A percentile compares a stretch with the other conserved stretches of the same genome.
Conservation (phyloP, 2,113 vertebrate species). For the Oncorhynchus masou region DNA sequence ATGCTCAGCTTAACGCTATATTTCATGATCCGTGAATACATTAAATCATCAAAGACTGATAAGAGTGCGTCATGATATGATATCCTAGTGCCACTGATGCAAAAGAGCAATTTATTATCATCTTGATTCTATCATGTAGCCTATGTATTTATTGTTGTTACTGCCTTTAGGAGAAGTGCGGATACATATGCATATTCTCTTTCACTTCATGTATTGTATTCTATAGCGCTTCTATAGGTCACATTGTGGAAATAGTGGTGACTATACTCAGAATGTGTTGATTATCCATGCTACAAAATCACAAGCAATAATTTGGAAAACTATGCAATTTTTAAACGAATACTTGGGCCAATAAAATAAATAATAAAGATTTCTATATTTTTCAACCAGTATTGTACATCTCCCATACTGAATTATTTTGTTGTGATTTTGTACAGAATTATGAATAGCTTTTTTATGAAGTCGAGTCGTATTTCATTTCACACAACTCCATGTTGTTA, state of each 20-base stretch:
- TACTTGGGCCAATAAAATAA: slow-evolving; percentile 85
- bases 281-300: slow-evolving; percentile 82
- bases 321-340: slow-evolving; percentile 95
- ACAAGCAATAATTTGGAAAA: slow-evolving; percentile 94
- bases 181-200: slow-evolving; percentile 47
- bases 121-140: slow-evolving; percentile 60
- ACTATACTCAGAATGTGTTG: slow-evolving; percentile 74
- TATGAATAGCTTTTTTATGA: slow-evolving; percentile 92
- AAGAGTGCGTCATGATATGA: slow-evolving; percentile 54
- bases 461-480: slow-evolving; percentile 86
- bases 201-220: slow-evolving; percentile 73
- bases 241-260: slow-evolving; percentile 48
- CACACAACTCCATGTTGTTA: slow-evolving; percentile 82
- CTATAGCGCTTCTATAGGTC: slow-evolving; percentile 65
- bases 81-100: slow-evolving; percentile 63
- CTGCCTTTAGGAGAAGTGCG: slow-evolving; percentile 72
- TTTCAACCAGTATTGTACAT: slow-evolving; percentile 91
- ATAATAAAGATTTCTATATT: slow-evolving; percentile 84
- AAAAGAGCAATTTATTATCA: slow-evolving; percentile 72
- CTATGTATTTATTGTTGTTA: slow-evolving; percentile 75
- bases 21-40: slow-evolving; percentile 88
- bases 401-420: slow-evolving; percentile 88
- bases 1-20: slow-evolving; percentile 93
- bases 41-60: slow-evolving; percentile 65
- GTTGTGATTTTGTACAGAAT: slow-evolving; percentile 95